phyloP scores from a whole-genome alignment of 2,888 invertebrate species.

The Clivina fossor region DNA sequence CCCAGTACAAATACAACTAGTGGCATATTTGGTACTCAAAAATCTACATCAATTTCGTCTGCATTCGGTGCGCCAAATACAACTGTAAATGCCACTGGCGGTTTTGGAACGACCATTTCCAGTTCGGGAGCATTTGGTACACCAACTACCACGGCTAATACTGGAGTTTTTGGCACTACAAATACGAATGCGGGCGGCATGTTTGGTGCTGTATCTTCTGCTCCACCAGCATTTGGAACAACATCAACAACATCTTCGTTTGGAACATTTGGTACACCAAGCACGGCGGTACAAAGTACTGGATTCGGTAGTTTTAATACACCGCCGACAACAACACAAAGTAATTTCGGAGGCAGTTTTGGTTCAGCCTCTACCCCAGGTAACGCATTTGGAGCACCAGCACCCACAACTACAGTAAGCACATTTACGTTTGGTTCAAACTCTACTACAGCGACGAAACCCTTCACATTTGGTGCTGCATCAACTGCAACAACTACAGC shows the following conservation, averaged over 20 bases:
- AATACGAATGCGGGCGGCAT: conserved; percentile 3
- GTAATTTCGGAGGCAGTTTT: too few relatives aligned
- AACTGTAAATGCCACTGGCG: conserved; percentile 25
- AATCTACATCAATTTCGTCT: conserved; percentile 7
- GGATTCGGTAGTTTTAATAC: conserved; percentile 17
- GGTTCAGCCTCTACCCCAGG: too few relatives aligned
- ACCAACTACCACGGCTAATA: conserved; percentile 18
- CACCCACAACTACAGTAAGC: conserved; percentile 21
- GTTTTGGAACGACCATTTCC: conserved; percentile 26
- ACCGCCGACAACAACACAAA: conserved; percentile 14
- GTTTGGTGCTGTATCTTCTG: conserved; percentile 27
- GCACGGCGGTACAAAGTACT: conserved; percentile 9
- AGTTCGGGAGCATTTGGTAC: conserved; percentile 26
- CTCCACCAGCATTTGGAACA: conserved; percentile 27
- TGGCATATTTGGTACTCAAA: conserved; percentile 32
- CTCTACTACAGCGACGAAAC: conserved; percentile 22
- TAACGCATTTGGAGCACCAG: conserved; percentile 25
- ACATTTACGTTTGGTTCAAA: conserved; percentile 20
- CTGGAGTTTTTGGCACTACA: conserved; percentile 26
- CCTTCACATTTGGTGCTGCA: conserved; percentile 29
- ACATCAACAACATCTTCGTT: conserved; percentile 12
- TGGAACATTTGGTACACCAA: conserved; percentile 17
- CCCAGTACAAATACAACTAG: conserved; percentile 24
- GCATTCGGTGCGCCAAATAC: conserved; percentile 21
- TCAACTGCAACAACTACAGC: conserved; percentile 26